Evolutionary conservation across 1,140 invertebrate species (phyloP).

Genomic region (Vollenhovia emeryi): DNA sequence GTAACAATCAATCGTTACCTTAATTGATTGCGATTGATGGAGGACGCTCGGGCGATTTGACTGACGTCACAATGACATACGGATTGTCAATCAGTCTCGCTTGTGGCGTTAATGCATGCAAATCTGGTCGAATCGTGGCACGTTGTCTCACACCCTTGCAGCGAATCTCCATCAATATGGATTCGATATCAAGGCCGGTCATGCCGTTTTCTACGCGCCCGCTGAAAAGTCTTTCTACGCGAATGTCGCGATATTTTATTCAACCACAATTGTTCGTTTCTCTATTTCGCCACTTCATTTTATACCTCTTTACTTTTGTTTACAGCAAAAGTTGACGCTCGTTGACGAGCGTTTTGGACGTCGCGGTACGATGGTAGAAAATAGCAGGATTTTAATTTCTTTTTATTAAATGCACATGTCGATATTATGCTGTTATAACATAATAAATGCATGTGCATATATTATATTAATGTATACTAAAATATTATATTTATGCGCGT

Average conservation of each 20-base stretch:
- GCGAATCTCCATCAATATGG: slow-evolving; percentile 73
- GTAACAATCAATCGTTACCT: slow-evolving; percentile 84
- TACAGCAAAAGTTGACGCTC: slow-evolving; percentile 33
- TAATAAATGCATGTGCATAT: not conserved
- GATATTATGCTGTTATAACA: no score
- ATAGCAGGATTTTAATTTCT: not conserved
- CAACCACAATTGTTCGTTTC: slow-evolving; percentile 37
- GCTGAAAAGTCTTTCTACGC: slow-evolving; percentile 60
- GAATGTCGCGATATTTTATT: slow-evolving; percentile 51
- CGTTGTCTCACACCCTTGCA: slow-evolving; percentile 72
- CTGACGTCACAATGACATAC: slow-evolving; percentile 84
- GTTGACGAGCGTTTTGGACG: not conserved
- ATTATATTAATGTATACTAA: not conserved
- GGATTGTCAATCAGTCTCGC: slow-evolving; percentile 85
- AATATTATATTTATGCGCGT: not conserved
- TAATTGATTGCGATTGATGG: slow-evolving; percentile 83
- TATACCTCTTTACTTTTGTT: not conserved
- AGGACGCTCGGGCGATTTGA: slow-evolving; percentile 74
- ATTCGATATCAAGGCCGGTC: slow-evolving; percentile 72
- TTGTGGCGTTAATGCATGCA: slow-evolving; percentile 84
- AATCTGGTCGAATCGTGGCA: slow-evolving; percentile 76
- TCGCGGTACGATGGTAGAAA: not conserved
- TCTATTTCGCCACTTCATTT: slow-evolving; percentile 5
- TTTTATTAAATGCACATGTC: not conserved
- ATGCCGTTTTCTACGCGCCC: slow-evolving; percentile 51